Base-by-base conservation (phyloP, 2,888 invertebrate genomes). In the Euspilapteryx auroguttella region DNA sequence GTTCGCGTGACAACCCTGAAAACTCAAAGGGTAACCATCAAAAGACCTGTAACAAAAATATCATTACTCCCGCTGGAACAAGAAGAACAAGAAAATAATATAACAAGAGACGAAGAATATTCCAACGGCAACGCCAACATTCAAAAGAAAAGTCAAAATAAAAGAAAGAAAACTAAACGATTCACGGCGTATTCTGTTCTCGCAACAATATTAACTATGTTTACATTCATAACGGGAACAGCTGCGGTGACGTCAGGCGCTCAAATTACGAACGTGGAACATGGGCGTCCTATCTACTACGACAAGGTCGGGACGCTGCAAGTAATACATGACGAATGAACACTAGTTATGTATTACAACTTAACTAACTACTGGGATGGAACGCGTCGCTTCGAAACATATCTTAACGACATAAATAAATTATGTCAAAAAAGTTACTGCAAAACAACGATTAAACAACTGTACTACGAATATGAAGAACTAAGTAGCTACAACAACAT, bases 321-420 rank as follows among this genome's bases (percentile, higher is more conserved):
- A 30, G 9, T 33, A 9, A 32, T 36, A 27, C 35, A 34, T 8
- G 30, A 36, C 21, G 33, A 39, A 25, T 39, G 36, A 34, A 35
- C 24, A 12, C 11, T 39, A 3, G 17, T 33, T 12, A 30, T 34
- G 32, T 36, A 33, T 11, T 36, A 33, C 12, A 36, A 36, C 26
- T 25, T 36, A 30, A 31, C 24, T 14, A 34, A 24, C 25, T 36
- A 36, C 22, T 36, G 34, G 36, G 22, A 29, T 6, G 20, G 20
- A 12, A 27, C 10, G 4, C 26, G 17, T 7, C 14, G 23, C 24
- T 12, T 34, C 9, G 28, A 32, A 24, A n/a, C 10, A 7, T 32
- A 33, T 13, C 14, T 32, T 2, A n/a, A 25, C 2, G 33, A n/a
- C n/a, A n/a, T n/a, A n/a, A n/a, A n/a, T n/a, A n/a, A n/a, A n/a